Percentiles rank a stretch among this genome's conserved stretches.
Conservation (phyloP, 2,888 invertebrate genomes). For the Choreutis nemorana region DNA sequence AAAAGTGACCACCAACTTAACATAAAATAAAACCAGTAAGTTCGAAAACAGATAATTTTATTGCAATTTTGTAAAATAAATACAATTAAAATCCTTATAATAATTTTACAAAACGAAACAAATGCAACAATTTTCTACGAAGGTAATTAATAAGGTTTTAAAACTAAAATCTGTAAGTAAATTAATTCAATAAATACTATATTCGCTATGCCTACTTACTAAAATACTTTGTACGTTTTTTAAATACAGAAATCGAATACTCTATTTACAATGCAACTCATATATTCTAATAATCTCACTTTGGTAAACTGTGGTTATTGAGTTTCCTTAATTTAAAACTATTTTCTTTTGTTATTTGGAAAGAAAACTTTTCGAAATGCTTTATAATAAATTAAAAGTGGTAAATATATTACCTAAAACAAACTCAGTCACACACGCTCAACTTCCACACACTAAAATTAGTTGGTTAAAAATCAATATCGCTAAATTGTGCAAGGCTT, state of each 20-base stretch:
- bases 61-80: constrained; percentile 51
- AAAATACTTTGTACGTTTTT: constrained; percentile 56
- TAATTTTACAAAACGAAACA: constrained; percentile 56
- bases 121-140: constrained; percentile 52
- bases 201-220: constrained; percentile 21
- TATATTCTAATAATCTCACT: constrained; percentile 64
- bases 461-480: too few relatives aligned
- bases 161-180: too few relatives aligned
- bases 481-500: too few relatives aligned
- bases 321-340: constrained; percentile 30
- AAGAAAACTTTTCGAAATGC: too few relatives aligned
- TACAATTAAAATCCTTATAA: constrained; percentile 49
- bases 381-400: too few relatives aligned
- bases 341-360: too few relatives aligned
- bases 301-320: constrained; percentile 68
- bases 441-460: too few relatives aligned
- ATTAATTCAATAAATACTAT: constrained; percentile 51
- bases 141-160: too few relatives aligned
- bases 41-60: constrained; percentile 51
- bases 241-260: too few relatives aligned
- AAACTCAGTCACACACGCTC: too few relatives aligned
- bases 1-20: too few relatives aligned
- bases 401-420: too few relatives aligned
- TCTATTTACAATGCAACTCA: constrained; percentile 33
- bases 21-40: constrained; percentile 12